These are phyloP conservation scores for Hassar affinis DNA, from an alignment of 2,113 vertebrate species.

Conservation along the genomic window DNA sequence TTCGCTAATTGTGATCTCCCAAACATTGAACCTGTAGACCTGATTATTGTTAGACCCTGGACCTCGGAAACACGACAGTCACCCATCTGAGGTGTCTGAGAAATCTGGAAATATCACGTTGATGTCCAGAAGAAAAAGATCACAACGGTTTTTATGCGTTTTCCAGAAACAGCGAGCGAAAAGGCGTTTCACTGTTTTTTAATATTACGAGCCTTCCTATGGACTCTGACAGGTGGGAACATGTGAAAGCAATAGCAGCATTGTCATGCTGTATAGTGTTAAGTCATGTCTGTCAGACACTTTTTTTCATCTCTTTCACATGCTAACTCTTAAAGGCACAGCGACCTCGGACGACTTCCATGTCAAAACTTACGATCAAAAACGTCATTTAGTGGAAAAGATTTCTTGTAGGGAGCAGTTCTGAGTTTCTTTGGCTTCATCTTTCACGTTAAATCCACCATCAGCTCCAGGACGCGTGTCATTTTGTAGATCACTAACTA, in stretches of 20 bases:
- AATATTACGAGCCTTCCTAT: constrained; percentile 64
- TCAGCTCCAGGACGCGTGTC: not conserved
- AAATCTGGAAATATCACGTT: constrained; percentile 57
- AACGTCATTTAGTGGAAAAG: not conserved
- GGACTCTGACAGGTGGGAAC: constrained; percentile 62
- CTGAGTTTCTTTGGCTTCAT: not conserved
- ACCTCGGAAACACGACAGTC: constrained; percentile 71
- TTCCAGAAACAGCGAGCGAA: not conserved
- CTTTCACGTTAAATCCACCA: not conserved
- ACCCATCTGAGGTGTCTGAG: constrained; percentile 65
- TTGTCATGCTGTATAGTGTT: constrained; percentile 53
- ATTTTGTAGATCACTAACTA: not conserved
- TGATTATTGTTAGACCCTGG: constrained; percentile 71
- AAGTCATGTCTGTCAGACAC: constrained; percentile 61
- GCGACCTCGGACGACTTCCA: not conserved
- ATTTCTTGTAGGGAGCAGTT: not conserved
- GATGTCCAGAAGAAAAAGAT: not conserved
- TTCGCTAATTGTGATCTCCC: constrained; percentile 66
- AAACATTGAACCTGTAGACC: constrained; percentile 64
- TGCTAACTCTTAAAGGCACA: constrained; percentile 39
- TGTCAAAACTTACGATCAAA: not conserved
- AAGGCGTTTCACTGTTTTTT: constrained; percentile 63
- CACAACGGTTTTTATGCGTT: constrained; percentile 1
- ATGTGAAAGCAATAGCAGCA: constrained; percentile 62
- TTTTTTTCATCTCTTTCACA: constrained; percentile 55